Evolutionary conservation across 1,140 invertebrate genomes (phyloP).

Genomic region (Gonioctena quinquepunctata): DNA sequence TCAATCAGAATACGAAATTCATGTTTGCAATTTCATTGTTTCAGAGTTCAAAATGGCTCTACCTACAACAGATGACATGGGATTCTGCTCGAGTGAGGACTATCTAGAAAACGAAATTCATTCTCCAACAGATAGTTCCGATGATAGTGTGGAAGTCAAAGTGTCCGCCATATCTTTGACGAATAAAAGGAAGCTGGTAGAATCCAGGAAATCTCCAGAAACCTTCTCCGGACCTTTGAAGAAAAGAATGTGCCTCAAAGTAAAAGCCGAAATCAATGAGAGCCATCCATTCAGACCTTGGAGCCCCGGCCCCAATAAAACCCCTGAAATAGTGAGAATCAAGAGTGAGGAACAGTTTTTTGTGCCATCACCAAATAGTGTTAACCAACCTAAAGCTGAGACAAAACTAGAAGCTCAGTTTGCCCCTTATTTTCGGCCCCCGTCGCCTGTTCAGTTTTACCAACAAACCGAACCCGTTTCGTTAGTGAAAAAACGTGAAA

Average conservation of each 20-base stretch:
- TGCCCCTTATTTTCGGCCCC: slow-evolving; percentile 38
- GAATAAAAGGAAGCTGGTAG: slow-evolving; percentile 70
- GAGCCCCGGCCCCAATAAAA: slow-evolving; percentile 52
- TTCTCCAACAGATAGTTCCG: slow-evolving; percentile 64
- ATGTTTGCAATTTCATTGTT: slow-evolving; percentile 26
- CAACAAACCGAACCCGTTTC: slow-evolving; percentile 58
- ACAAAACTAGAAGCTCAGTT: slow-evolving; percentile 10
- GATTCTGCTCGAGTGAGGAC: slow-evolving; percentile 71
- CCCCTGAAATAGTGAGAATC: slow-evolving; percentile 26
- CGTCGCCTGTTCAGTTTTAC: slow-evolving; percentile 27
- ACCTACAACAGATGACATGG: slow-evolving; percentile 59
- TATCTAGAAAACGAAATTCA: slow-evolving; percentile 58
- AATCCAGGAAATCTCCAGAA: slow-evolving; percentile 62
- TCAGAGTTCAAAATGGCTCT: slow-evolving; percentile 30
- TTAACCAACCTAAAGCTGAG: background rate
- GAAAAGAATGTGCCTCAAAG: slow-evolving; percentile 65
- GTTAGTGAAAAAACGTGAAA: slow-evolving; percentile 51
- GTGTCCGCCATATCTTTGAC: slow-evolving; percentile 65
- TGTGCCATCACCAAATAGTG: slow-evolving; percentile 24
- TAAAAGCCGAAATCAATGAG: slow-evolving; percentile 48
- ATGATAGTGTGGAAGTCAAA: slow-evolving; percentile 75
- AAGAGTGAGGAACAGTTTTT: slow-evolving; percentile 1
- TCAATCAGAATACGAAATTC: no score
- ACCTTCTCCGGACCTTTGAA: slow-evolving; percentile 63
- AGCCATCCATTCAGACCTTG: slow-evolving; percentile 62